Base-by-base conservation (phyloP, 2,888 invertebrate species). In the Diabrotica balteata region DNA sequence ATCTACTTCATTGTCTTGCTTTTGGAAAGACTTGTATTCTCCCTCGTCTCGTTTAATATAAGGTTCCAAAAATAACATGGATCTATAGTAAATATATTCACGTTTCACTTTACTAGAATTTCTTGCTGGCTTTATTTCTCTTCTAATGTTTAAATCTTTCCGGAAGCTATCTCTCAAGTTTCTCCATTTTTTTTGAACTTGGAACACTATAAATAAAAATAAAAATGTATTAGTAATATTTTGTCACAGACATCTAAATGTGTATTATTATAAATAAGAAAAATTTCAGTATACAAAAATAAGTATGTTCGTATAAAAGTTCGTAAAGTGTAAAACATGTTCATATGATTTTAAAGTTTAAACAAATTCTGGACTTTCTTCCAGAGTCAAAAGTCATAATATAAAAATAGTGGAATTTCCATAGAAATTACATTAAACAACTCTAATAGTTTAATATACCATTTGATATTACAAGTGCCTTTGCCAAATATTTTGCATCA, bases 81-180 rank as follows among this genome's bases (percentile, higher is more conserved):
- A 52, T 11, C 52, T 61, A 17, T 22, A 61, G 11, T 61, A 61
- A 53, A 61, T 51, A n/a, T 61, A 61, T 53, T 61, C 61, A 7
- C 60, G 60, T 53, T 53, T 61, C 5, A 4, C 5, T 47, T 53
- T 61, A 11, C 22, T 53, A 5, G 53, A 46, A 7, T 47, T 51
- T 53, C 46, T 61, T 8, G 17, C n/a, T 11, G 54, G 43, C 43
- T 44, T 57, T 46, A 7, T 9, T 46, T 61, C 17, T 32, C 46
- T 45, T 61, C 46, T 51, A 53, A 52, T n/a, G 10, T 53, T 61
- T 11, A 61, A n/a, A 10, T 52, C 61, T 61, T 61, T 61, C 46
- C 53, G 47, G 44, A 61, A 61, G 43, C 46, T 61, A 22, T 61
- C 61, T n/a, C 61, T 61, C n/a, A 61, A 46, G 22, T 61, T 61